Evolutionary conservation across 2,888 invertebrate genomes (phyloP).

Genomic region (Lithophane ornitopus): DNA sequence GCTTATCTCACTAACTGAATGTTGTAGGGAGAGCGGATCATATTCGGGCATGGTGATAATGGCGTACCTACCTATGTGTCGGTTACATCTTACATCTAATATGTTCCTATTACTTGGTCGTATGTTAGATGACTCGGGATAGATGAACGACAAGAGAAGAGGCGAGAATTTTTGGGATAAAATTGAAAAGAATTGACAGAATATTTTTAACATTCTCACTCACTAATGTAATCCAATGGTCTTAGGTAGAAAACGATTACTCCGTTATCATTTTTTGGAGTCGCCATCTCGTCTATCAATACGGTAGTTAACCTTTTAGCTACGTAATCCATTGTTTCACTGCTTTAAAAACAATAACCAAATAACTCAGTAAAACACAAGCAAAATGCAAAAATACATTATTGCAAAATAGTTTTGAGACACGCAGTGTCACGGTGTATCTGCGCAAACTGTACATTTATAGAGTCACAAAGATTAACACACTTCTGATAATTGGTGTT

Average conservation of each 20-base stretch:
- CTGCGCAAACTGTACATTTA: conserved; percentile 3
- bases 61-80: too few species aligned
- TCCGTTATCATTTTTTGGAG: not conserved
- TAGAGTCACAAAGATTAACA: conserved; percentile 47
- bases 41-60: not conserved
- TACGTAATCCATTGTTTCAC: conserved; percentile 21
- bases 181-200: not conserved
- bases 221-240: not conserved
- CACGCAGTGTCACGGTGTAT: not conserved
- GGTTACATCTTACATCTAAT: not conserved
- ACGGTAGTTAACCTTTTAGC: not conserved
- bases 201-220: not conserved
- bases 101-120: not conserved
- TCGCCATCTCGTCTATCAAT: not conserved
- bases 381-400: not conserved
- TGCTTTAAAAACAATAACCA: conserved; percentile 12
- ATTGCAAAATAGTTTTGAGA: not conserved
- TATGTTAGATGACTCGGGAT: not conserved
- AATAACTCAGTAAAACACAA: not conserved
- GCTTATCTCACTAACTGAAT: conserved; percentile 54
- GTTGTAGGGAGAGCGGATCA: conserved; percentile 10
- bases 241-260: not conserved
- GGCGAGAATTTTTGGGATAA: not conserved
- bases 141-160: not conserved
- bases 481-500: conserved; percentile 48